Base-by-base conservation (phyloP, 2,797 vertebrate species). In the Mus spretus region DNA sequence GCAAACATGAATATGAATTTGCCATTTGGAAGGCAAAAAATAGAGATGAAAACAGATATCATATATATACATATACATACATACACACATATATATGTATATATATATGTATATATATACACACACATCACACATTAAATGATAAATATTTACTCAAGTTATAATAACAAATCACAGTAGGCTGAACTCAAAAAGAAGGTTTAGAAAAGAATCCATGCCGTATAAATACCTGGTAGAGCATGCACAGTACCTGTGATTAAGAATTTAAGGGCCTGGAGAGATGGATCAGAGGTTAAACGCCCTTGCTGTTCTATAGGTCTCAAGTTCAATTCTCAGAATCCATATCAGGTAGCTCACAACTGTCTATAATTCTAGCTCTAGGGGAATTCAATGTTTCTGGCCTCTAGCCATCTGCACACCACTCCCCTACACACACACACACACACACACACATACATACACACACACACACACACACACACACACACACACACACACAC, bases 1-100 rank as follows among this genome's bases (percentile, higher is more conserved):
- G 26, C 44, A 26, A 91, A 53, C 57, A 79, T 57, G 31, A 63
- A 12, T 20, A 44, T 72, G 67, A 77, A 67, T 22, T 86, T 34
- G 87, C 24, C 8, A 50, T 77, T 96, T 93, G 74, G 79, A 86
- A 93, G 94, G 81, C 11, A 93, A 93, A 65, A 95, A 17, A 94
- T 72, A 37, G 75, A 63, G 50, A 61, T 70, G 47, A 61, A 59
- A 15, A 12, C 31, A n/a, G 31, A 61, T 78, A 65, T 20, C 85
- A 31, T 2, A 63, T 3, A 1, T 11, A 92, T 22, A 31, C n/a
- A 4, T 86, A 40, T 40, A 65, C 55, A 37, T n/a, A 37, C 74
- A 24, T n/a, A 6, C 91, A 74, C 95, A 79, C 53, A 40, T 77
- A n/a, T n/a, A n/a, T n/a, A n/a, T n/a, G n/a, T 3, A 63, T 6